Base-by-base conservation (phyloP, 2,797 vertebrate genomes). In the Heterohyrax brucei region DNA sequence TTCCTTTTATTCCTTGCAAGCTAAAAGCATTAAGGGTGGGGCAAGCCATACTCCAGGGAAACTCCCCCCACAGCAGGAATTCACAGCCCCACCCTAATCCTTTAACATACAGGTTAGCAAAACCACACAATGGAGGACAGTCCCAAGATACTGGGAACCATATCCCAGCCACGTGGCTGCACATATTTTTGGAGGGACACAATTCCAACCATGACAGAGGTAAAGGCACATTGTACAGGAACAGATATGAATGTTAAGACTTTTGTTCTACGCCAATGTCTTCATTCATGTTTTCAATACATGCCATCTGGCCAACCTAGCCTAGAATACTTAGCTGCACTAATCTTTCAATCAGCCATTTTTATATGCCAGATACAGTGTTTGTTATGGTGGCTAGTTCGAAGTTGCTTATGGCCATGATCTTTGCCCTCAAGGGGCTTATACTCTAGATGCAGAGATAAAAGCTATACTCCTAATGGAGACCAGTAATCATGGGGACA, bases 281-380 rank as follows among this genome's bases (percentile, higher is more conserved):
- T 26, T 44, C 10, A 53, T 33, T n/a, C 30, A 39, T 19, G 16
- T 44, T n/a, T 12, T 48, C 44, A 72, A 18, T 78, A 53, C 53
- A 53, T 87, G 5, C 14, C 87, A 72, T 66, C 48, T 64, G 92
- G 46, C 50, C 90, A 78, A 33, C 33, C 19, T n/a, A 87, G 44
- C 18, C 68, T 79, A 91, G 93, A 93, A 76, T 75, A 50, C 10
- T 59, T 75, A 91, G 24, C 70, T 95, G 33, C 39, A 53, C 46
- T 61, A 82, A 76, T 68, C 18, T 78, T 76, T 83, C 61, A 96
- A 76, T 6, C 10, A 26, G 7, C 19, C 85, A 30, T 88, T 92
- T 10, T 66, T 86, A 59, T 64, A 26, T 39, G 50, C 16, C 61
- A 28, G 9, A 21, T 16, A 75, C 0, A n/a, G 7, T 80, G 10